Conservation (phyloP, 2,113 vertebrate genomes). For the Bubo scandiacus region DNA sequence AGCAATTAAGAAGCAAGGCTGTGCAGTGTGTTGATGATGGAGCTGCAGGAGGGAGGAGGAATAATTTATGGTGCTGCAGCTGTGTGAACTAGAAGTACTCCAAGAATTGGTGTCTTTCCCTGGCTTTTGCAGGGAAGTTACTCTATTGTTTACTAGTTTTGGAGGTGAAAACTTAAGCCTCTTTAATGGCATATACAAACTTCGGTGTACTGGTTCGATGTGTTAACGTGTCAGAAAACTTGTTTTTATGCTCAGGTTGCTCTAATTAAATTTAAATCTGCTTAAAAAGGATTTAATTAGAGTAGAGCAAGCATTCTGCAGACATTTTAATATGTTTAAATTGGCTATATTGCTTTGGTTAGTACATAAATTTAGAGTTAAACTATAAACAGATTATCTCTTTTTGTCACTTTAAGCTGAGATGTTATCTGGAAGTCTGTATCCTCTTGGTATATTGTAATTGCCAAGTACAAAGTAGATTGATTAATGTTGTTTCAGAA, state of each 20-base stretch:
- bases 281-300: neutral
- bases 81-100: neutral
- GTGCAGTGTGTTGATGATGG: neutral
- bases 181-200: neutral
- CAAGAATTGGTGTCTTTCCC: neutral
- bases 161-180: neutral
- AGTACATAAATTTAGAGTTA: neutral
- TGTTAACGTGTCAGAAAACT: neutral
- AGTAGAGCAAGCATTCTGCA: neutral
- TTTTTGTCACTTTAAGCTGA: neutral
- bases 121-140: neutral
- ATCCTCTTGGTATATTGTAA: neutral
- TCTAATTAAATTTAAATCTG: neutral
- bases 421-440: neutral
- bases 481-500: neutral
- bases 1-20: neutral
- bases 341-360: neutral
- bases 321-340: neutral
- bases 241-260: neutral
- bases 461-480: neutral
- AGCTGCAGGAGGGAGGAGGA: neutral
- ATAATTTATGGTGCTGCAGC: neutral
- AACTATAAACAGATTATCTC: neutral
- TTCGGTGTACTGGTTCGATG: neutral
- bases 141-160: neutral